Conservation (phyloP, 2,113 vertebrate species). For the Gopherus evgoodei region DNA sequence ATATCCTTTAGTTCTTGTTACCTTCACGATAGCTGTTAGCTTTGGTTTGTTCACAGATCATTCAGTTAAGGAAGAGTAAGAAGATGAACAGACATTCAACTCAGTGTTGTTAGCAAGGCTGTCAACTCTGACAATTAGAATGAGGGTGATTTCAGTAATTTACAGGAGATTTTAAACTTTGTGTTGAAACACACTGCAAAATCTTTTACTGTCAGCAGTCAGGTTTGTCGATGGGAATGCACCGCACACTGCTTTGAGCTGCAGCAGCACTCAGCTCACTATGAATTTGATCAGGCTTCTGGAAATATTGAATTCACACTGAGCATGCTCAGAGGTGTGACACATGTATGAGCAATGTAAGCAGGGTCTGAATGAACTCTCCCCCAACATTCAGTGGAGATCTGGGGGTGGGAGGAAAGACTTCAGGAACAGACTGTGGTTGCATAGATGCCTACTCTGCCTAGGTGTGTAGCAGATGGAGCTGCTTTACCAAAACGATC, state of each 20-base stretch:
- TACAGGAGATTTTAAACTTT: slow-evolving; percentile 61
- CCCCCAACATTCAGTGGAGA: no score
- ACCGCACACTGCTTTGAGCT: not conserved
- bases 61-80: slow-evolving; percentile 58
- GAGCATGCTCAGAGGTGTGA: not conserved
- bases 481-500: no score
- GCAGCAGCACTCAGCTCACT: not conserved
- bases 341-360: not conserved
- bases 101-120: slow-evolving; percentile 63
- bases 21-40: slow-evolving; percentile 47
- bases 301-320: not conserved
- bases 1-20: slow-evolving; percentile 47
- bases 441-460: no score
- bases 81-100: slow-evolving; percentile 65
- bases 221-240: not conserved
- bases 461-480: no score
- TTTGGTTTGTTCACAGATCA: slow-evolving; percentile 69
- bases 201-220: slow-evolving; percentile 45
- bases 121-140: slow-evolving; percentile 69
- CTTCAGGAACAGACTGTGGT: no score
- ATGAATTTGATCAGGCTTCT: slow-evolving; percentile 8
- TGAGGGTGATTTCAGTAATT: slow-evolving; percentile 62
- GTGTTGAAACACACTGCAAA: slow-evolving; percentile 40
- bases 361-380: no score
- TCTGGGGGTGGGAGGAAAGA: no score